phyloP scores from a whole-genome alignment of 2,888 invertebrate genomes.

The Lithophane semibrunnea region DNA sequence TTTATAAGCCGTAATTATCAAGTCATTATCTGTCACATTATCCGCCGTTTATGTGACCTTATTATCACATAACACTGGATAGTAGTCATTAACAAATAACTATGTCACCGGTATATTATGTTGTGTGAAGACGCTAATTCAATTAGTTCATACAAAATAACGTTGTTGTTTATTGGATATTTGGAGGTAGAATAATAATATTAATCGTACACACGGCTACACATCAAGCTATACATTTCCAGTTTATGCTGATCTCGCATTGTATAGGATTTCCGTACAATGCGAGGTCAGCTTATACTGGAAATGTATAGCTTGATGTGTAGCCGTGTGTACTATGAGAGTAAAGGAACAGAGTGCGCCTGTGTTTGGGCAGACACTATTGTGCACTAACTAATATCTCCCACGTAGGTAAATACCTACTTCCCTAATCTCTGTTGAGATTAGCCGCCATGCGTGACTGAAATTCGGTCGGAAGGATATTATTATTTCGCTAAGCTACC shows the following conservation, averaged over 20 bases:
- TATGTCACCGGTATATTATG: constrained; percentile 7
- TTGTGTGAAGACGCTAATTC: constrained; percentile 4
- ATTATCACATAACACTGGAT: constrained; percentile 30
- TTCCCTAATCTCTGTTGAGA: neutral
- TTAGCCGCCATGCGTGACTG: neutral
- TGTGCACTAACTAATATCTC: neutral
- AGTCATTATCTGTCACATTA: constrained; percentile 32
- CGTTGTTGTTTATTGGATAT: neutral
- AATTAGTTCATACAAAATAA: constrained; percentile 1
- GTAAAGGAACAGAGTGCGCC: neutral
- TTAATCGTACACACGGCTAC: no score
- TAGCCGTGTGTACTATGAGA: no score
- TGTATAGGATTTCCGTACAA: no score
- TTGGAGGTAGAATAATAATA: neutral
- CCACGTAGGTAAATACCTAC: no score
- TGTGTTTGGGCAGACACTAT: neutral
- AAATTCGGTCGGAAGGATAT: neutral
- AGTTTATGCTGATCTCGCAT: no score
- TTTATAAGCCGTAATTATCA: constrained; percentile 37
- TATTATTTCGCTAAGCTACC: no score
- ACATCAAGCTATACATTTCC: no score
- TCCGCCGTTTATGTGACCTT: constrained; percentile 27
- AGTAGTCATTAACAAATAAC: constrained; percentile 30
- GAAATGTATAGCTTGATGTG: no score
- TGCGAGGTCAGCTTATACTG: no score